phyloP scores from a whole-genome alignment of 1,140 invertebrate genomes.

The Dinoponera quadriceps region DNA sequence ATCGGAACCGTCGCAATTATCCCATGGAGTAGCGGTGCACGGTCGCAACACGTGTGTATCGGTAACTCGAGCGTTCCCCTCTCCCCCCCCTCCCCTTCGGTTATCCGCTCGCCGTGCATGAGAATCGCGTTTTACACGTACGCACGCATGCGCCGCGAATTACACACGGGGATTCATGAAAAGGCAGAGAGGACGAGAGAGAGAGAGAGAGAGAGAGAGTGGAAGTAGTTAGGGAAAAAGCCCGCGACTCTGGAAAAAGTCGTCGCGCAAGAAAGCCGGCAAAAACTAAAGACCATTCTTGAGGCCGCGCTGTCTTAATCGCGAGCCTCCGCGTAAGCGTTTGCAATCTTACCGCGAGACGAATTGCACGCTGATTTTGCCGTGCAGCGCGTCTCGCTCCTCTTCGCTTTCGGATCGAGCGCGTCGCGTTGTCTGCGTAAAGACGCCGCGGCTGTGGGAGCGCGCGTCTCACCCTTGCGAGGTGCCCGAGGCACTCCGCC shows the following conservation, averaged over 20 bases:
- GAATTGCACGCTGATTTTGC: neutral
- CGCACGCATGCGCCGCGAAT: neutral
- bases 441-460: no score
- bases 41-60: constrained; percentile 2
- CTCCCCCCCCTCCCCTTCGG: no score
- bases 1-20: constrained; percentile 44
- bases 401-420: constrained; percentile 15
- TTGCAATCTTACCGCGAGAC: constrained; percentile 6
- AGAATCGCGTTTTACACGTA: constrained; percentile 13
- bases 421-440: neutral
- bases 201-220: no score
- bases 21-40: constrained; percentile 17
- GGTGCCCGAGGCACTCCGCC: no score
- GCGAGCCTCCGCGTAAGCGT: constrained; percentile 4
- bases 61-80: constrained; percentile 30
- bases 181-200: neutral
- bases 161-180: neutral
- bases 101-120: constrained; percentile 18
- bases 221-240: neutral
- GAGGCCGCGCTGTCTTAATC: constrained; percentile 20
- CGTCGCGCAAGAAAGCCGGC: constrained; percentile 1
- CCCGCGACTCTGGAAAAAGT: constrained; percentile 6
- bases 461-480: no score
- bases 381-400: neutral
- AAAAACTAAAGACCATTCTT: constrained; percentile 13